Evolutionary conservation across 2,797 vertebrate species (phyloP), one percentile per base, ranked within the genome.

Genomic region (Pseudochromis fuscus): DNA sequence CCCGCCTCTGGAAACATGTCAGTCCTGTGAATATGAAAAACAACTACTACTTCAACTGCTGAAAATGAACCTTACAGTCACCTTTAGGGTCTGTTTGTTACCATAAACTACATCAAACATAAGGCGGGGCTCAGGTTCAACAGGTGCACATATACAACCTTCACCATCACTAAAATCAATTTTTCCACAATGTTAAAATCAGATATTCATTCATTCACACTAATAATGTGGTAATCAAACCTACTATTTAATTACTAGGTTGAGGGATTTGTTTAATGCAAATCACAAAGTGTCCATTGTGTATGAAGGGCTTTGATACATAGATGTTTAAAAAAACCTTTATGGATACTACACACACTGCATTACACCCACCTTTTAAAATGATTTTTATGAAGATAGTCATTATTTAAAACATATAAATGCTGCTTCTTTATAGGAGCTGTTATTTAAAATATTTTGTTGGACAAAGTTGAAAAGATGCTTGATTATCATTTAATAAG

Each of bases 1-100:
- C n/a, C 58, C 8, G 67, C 42, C 31, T 65, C 21, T 67, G 23
- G n/a, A 77, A 65, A 58, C 27, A 28, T 13, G 12, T 24, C 21
- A 59, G 3, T 46, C 25, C 50, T 48, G 7, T 50, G 19, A 55
- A 15, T 25, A 10, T 67, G 19, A 77, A 21, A 15, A 52, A 18
- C 25, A 38, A 16, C 46, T 40, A 37, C 33, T 28, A 56, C 19
- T 33, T 21, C 15, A 56, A 58, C 5, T 15, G 21, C 21, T 46
- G 7, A n/a, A 13, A 4, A 13, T 13, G 5, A 9, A 28, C 5
- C 19, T 56, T 16, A 33, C 19, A 13, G 35, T 64, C 33, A 61
- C 24, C n/a, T 59, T 72, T 23, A 24, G n/a, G 15, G 52, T 63
- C 19, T 2, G 6, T 45, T 59, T 40, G 16, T 49, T 18, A 30